Percentiles rank a stretch among this genome's conserved stretches.
phyloP scores from a whole-genome alignment of 2,888 invertebrate genomes.

The Drosophila nigricruria region DNA sequence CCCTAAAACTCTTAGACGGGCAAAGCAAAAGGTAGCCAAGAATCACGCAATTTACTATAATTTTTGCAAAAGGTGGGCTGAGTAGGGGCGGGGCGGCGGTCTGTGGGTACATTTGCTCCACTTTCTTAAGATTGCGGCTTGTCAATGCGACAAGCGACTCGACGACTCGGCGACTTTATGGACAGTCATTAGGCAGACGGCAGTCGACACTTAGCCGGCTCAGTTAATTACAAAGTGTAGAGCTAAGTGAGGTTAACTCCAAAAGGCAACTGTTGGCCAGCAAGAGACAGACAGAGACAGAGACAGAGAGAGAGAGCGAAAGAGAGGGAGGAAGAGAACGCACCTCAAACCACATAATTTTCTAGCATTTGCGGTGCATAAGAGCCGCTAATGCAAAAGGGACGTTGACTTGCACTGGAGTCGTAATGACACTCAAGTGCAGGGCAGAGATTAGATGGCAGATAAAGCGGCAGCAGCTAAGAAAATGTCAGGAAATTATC shows the following conservation, averaged over 20 bases:
- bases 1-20: constrained; percentile 8
- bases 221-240: constrained; percentile 70
- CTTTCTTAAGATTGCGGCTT: constrained; percentile 65
- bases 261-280: constrained; percentile 2
- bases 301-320: not conserved
- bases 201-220: constrained; percentile 71
- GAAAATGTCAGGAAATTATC: constrained; percentile 7
- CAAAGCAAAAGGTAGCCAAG: constrained; percentile 46
- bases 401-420: constrained; percentile 25
- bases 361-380: constrained; percentile 65
- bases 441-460: constrained; percentile 29
- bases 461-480: not conserved
- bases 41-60: constrained; percentile 80
- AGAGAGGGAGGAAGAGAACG: not conserved
- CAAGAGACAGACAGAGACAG: not conserved
- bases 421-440: constrained; percentile 35
- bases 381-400: constrained; percentile 50
- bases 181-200: constrained; percentile 79
- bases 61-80: constrained; percentile 43
- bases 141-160: constrained; percentile 57
- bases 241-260: constrained; percentile 36
- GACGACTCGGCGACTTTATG: constrained; percentile 71
- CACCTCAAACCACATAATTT: constrained; percentile 60
- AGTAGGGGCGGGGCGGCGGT: not conserved
- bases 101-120: constrained; percentile 53